Percentiles rank a stretch among this genome's conserved stretches.
phyloP scores from a whole-genome alignment of 1,140 invertebrate genomes.

The Aleiodes sp. region DNA sequence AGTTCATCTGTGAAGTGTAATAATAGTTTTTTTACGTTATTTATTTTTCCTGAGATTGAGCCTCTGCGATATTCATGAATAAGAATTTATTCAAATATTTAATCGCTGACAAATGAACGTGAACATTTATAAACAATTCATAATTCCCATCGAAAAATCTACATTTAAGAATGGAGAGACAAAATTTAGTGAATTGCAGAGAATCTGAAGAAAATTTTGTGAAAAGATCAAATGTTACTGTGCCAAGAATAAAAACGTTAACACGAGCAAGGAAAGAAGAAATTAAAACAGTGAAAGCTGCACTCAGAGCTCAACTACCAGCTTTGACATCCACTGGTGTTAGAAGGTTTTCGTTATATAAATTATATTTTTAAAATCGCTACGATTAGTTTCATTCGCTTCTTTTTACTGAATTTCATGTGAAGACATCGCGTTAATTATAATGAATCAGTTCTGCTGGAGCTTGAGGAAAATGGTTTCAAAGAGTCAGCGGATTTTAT shows the following conservation, averaged over 20 bases:
- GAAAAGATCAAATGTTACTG: neutral
- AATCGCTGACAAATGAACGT: too few species aligned
- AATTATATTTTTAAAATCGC: too few species aligned
- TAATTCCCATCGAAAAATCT: too few species aligned
- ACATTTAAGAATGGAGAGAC: too few species aligned
- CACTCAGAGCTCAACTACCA: neutral
- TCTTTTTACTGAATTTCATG: neutral
- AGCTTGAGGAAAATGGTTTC: slow-evolving; percentile 65
- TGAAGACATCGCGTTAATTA: slow-evolving; percentile 26
- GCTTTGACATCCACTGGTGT: neutral
- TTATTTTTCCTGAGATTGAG: too few species aligned
- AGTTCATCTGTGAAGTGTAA: neutral
- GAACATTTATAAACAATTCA: too few species aligned
- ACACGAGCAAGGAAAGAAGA: neutral
- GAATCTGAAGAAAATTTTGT: neutral
- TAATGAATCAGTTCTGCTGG: slow-evolving; percentile 65
- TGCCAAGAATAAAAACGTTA: slow-evolving; percentile 7
- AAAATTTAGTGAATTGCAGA: too few species aligned
- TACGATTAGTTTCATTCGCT: too few species aligned
- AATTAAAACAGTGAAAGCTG: neutral
- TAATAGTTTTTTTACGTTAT: neutral
- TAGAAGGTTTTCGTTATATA: neutral
- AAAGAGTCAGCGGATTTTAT: slow-evolving; percentile 63
- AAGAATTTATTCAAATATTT: too few species aligned
- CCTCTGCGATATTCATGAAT: slow-evolving; percentile 57